Conservation (phyloP, 2,113 vertebrate genomes). For the Pogonocichla stellata region DNA sequence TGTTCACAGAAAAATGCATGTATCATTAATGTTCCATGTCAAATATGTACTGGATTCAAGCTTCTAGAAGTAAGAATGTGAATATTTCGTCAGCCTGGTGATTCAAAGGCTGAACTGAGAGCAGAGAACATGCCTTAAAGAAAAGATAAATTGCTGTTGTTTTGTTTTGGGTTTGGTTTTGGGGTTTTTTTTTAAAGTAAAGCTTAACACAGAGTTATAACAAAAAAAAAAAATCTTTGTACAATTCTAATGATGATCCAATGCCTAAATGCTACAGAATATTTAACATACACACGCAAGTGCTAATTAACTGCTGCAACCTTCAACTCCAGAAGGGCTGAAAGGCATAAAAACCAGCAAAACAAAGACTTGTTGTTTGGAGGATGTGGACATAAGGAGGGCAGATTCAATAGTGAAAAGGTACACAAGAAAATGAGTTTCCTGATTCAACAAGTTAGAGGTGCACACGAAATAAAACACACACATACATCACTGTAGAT, state of each 20-base stretch:
- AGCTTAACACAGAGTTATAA: neutral
- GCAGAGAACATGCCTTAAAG: neutral
- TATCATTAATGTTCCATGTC: neutral
- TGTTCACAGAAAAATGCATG: neutral
- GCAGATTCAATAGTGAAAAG: neutral
- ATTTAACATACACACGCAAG: neutral
- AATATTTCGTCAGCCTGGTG: neutral
- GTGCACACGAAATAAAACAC: neutral
- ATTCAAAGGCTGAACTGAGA: neutral
- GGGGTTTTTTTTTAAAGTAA: neutral
- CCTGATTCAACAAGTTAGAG: neutral
- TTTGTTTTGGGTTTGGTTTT: neutral
- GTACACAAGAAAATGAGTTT: neutral
- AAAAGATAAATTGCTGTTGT: neutral
- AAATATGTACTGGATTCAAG: neutral
- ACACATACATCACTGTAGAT: neutral
- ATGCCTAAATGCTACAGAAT: neutral
- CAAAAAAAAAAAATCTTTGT: neutral
- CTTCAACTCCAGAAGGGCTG: neutral
- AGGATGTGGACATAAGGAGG: neutral
- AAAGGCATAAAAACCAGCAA: neutral
- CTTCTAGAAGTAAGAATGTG: neutral
- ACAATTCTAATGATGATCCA: neutral
- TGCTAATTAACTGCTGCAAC: neutral
- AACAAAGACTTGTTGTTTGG: neutral